Evolutionary conservation across 2,113 vertebrate genomes (phyloP).

Genomic region (Pelobates fuscus): DNA sequence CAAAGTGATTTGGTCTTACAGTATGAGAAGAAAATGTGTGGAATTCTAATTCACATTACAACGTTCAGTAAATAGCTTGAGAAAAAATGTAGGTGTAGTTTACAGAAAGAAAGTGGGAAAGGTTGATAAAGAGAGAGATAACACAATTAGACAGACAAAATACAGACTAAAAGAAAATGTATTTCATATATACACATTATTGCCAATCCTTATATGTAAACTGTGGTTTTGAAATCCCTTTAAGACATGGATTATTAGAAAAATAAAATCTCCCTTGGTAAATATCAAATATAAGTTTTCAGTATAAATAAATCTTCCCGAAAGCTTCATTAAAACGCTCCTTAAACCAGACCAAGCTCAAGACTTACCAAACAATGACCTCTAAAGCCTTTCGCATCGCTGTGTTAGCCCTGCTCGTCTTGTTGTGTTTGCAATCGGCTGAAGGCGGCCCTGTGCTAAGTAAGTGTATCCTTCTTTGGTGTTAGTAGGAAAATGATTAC

Average conservation of each 20-base stretch:
- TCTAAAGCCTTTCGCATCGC: not conserved
- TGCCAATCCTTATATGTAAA: not conserved
- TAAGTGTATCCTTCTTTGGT: not conserved
- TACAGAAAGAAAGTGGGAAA: too few species aligned
- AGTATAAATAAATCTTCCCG: not conserved
- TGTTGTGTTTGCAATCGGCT: not conserved
- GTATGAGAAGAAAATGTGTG: too few species aligned
- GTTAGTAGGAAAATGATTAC: too few species aligned
- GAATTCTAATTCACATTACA: too few species aligned
- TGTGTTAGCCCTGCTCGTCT: not conserved
- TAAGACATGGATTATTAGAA: not conserved
- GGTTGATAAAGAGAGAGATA: too few species aligned
- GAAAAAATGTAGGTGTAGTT: too few species aligned
- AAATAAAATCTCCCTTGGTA: conserved; percentile 10
- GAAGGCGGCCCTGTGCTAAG: not conserved
- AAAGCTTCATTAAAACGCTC: not conserved
- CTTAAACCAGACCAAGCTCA: not conserved
- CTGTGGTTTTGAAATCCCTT: not conserved
- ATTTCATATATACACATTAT: too few species aligned
- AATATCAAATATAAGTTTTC: not conserved
- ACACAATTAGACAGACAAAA: too few species aligned
- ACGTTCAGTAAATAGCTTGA: too few species aligned
- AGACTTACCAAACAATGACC: not conserved
- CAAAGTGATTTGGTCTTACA: too few species aligned
- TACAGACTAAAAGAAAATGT: too few species aligned